Conservation (phyloP, 2,113 vertebrate species). For the Ovibos moschatus region DNA sequence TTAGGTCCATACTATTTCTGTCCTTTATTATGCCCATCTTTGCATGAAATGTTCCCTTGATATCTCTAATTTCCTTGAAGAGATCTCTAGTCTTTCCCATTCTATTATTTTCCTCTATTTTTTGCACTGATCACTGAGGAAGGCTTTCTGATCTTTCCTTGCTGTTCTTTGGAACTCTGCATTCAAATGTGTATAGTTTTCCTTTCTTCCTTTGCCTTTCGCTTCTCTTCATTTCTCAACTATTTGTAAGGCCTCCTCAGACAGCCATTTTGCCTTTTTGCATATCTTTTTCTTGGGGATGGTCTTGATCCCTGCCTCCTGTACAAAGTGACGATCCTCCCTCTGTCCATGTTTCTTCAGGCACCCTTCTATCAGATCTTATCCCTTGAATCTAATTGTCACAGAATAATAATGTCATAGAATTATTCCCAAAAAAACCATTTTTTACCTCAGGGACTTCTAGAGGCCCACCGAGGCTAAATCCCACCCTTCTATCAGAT, state of each 20-base stretch:
- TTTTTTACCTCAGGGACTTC: neutral
- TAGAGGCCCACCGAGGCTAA: neutral
- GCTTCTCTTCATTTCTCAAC: neutral
- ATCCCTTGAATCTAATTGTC: neutral
- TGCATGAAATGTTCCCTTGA: neutral
- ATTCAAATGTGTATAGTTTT: neutral
- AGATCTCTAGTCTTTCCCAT: neutral
- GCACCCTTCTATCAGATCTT: neutral
- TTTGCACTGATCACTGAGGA: neutral
- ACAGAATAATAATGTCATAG: neutral
- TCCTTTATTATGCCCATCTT: neutral
- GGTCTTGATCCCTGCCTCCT: neutral
- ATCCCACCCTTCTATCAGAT: neutral
- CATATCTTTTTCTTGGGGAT: neutral
- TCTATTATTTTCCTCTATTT: neutral
- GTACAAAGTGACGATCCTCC: neutral
- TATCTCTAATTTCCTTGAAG: neutral
- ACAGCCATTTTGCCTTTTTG: neutral
- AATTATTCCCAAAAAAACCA: neutral
- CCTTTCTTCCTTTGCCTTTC: neutral
- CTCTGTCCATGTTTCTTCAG: neutral
- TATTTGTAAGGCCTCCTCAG: neutral
- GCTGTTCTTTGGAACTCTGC: neutral
- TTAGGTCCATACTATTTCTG: neutral
- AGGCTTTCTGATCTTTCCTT: neutral